Base-by-base conservation (phyloP, 1,140 invertebrate species). In the Bombus confusus region DNA sequence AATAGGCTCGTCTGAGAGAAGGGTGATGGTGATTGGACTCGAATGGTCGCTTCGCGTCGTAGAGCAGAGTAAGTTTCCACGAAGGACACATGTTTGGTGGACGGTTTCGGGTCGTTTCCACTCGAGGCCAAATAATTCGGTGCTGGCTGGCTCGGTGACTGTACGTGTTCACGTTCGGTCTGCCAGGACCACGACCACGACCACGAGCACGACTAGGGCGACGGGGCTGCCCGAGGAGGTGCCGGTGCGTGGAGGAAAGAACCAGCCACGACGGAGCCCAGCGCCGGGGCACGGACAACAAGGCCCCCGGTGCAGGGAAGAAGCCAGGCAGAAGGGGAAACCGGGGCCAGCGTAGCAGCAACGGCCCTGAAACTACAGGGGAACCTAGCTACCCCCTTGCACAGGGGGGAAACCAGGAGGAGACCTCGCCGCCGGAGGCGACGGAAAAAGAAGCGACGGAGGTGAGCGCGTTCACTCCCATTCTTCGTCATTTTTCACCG, bases 391-490 rank as follows among this genome's bases (percentile, higher is more conserved):
- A 91, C 92, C 93, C 93, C 94, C 92, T 93, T 91, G 88, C 91
- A 91, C 91, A 93, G 94, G 93, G 95, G 94, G 94, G 92, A 93
- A 89, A 91, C 87, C 89, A 92, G 92, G 86, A 91, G 93, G 89
- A 91, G 91, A 92, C 91, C 91, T 87, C 93, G 93, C 91, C 93
- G 95, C 92, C 94, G 95, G 90, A 93, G 94, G 87, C 92, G 95
- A 92, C 94, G 94, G 89, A 95, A 95, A 95, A 95, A 95, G 95
- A 94, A 93, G 92, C 94, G 95, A 93, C 94, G 94, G 90, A 94
- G 95, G 93, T 93, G 92, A 93, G 89, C 89, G 69, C 37, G 22
- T 41, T 57, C 31, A 15, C 47, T 34, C 2, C 66, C 31, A 10
- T 59, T 39, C 74, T 25, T 76, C 74, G n/a, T 57, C 18, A 4